A percentile compares a stretch with the other conserved stretches of the same genome.
Evolutionary conservation across 2,113 vertebrate genomes (phyloP).

Genomic region (Cynopterus brachyotis): DNA sequence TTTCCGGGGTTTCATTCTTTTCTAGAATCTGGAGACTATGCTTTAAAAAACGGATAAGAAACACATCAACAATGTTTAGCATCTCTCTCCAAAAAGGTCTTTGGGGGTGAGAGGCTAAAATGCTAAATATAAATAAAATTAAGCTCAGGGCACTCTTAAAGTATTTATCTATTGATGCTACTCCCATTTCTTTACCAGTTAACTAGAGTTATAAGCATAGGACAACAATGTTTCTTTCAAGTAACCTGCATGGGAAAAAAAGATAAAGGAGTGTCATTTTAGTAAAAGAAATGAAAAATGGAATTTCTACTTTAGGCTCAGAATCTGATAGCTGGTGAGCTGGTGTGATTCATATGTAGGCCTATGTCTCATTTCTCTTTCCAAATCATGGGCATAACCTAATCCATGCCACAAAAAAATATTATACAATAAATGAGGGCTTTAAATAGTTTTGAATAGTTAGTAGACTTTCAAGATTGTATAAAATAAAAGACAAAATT

Average conservation of each 20-base stretch:
- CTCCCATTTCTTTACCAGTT: neutral
- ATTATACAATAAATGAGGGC: neutral
- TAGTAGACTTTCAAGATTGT: neutral
- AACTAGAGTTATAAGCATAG: neutral
- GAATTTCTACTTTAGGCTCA: neutral
- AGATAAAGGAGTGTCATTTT: neutral
- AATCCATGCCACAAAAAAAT: neutral
- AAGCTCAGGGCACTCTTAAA: neutral
- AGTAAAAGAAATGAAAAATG: neutral
- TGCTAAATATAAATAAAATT: neutral
- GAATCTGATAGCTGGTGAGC: neutral
- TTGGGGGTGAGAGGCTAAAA: neutral
- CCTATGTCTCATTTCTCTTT: neutral
- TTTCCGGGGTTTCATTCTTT: neutral
- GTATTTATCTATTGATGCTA: neutral
- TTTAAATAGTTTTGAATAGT: neutral
- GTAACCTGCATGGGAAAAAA: neutral
- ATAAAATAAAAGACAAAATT: neutral
- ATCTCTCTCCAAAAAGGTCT: neutral
- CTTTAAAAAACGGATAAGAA: neutral
- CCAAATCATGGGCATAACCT: neutral
- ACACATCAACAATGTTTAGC: neutral
- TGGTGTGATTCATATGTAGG: neutral
- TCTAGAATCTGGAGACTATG: neutral
- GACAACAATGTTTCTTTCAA: neutral